These are phyloP conservation scores for Acanthococcus lagerstroemiae DNA, from an alignment of 2,888 invertebrate genomes.

Conservation along the genomic window DNA sequence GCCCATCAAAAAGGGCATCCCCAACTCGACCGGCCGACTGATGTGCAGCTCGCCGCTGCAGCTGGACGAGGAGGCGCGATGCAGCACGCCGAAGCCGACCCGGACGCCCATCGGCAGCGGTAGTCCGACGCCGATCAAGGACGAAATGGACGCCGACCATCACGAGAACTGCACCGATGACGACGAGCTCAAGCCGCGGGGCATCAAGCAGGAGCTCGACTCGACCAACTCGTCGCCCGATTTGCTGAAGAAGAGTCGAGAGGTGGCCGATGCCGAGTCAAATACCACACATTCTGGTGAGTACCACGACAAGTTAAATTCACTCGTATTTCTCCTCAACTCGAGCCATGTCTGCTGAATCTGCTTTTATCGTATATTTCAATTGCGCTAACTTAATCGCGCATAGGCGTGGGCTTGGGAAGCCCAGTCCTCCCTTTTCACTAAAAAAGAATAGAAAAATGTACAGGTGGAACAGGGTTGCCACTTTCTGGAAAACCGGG, in stretches of 20 bases:
- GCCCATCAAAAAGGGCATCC: slow-evolving; percentile 48
- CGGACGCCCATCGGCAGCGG: slow-evolving; percentile 14
- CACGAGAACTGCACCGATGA: slow-evolving; percentile 39
- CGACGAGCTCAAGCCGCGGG: slow-evolving; percentile 38
- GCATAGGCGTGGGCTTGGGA: too few relatives aligned
- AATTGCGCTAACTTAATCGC: too few relatives aligned
- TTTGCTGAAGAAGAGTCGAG: slow-evolving; percentile 63
- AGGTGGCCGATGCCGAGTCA: slow-evolving; percentile 77
- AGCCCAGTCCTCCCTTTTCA: too few relatives aligned
- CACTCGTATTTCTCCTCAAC: neutral
- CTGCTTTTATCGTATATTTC: neutral
- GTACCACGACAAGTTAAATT: too few relatives aligned
- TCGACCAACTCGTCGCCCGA: slow-evolving; percentile 44
- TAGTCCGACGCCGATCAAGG: slow-evolving; percentile 40
- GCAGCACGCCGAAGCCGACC: slow-evolving; percentile 38
- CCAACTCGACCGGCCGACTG: slow-evolving; percentile 33
- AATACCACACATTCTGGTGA: slow-evolving; percentile 86
- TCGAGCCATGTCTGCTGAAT: neutral
- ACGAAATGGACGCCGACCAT: slow-evolving; percentile 39
- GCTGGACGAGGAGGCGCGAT: slow-evolving; percentile 41
- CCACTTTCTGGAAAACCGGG: too few relatives aligned
- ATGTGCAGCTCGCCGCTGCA: slow-evolving; percentile 55
- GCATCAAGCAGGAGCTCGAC: slow-evolving; percentile 52
- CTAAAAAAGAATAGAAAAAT: too few relatives aligned
- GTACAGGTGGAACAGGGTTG: too few relatives aligned